Conservation (phyloP, 2,797 vertebrate species). For the Lutjanus argentimaculatus region DNA sequence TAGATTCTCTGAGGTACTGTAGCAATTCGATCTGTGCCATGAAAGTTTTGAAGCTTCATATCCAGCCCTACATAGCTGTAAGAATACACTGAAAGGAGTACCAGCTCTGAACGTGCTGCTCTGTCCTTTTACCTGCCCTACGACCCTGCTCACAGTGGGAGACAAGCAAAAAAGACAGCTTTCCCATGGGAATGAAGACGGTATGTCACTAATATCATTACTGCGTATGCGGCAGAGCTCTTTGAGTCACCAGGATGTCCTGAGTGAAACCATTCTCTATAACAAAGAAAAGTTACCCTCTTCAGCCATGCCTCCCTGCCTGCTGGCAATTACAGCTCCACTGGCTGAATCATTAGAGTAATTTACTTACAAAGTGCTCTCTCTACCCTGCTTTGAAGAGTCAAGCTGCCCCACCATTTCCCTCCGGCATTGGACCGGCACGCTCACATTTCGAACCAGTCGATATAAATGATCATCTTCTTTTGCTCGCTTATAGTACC, state of each 20-base stretch:
- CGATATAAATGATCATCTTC: slow-evolving; percentile 71
- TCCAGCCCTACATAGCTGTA: too few relatives aligned
- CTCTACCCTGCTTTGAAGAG: slow-evolving; percentile 64
- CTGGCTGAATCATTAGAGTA: slow-evolving; percentile 72
- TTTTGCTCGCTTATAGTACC: slow-evolving; percentile 36
- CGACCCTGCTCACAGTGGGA: not conserved
- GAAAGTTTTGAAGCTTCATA: too few relatives aligned
- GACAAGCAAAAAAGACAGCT: not conserved
- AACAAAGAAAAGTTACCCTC: slow-evolving; percentile 54
- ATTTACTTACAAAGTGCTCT: slow-evolving; percentile 77
- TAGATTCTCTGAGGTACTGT: too few relatives aligned
- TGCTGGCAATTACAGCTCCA: slow-evolving; percentile 74
- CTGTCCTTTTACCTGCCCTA: not conserved
- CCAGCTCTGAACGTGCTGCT: slow-evolving; percentile 3
- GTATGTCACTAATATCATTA: slow-evolving; percentile 25
- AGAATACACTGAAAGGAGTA: too few relatives aligned
- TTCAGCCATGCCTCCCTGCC: slow-evolving; percentile 51
- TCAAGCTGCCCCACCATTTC: slow-evolving; percentile 55
- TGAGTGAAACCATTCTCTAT: slow-evolving; percentile 7
- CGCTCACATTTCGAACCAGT: slow-evolving; percentile 60
- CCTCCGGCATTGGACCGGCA: slow-evolving; percentile 53
- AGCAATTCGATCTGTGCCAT: too few relatives aligned
- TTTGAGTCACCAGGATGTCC: slow-evolving; percentile 21
- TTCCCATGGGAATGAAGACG: not conserved
- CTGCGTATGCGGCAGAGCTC: slow-evolving; percentile 6